Conservation (phyloP, 2,797 vertebrate genomes). For the Poeciliopsis infans region DNA sequence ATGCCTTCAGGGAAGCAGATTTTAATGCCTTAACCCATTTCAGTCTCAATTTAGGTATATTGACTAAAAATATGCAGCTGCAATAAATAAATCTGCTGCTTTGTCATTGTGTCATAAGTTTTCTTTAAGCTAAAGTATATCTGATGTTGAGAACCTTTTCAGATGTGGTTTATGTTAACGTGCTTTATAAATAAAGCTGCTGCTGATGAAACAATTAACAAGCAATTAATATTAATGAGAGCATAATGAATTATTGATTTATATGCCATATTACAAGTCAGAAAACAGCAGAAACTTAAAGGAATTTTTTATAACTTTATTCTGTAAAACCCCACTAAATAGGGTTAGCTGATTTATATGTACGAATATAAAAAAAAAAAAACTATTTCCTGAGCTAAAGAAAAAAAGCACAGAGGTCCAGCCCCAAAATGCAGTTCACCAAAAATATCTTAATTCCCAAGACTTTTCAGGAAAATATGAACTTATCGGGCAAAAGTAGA, state of each 20-base stretch:
- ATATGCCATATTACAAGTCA: not conserved
- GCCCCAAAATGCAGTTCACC: not conserved
- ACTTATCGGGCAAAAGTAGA: not conserved
- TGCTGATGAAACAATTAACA: not conserved
- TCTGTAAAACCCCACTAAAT: not conserved
- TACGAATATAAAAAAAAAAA: constrained; percentile 1
- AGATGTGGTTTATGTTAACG: not conserved
- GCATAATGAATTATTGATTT: not conserved
- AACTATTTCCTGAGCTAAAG: not conserved
- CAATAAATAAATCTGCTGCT: not conserved
- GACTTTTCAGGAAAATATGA: not conserved
- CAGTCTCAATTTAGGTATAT: constrained; percentile 2
- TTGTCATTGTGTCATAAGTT: not conserved
- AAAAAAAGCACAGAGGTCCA: not conserved
- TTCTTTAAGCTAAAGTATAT: not conserved
- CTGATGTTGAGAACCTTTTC: not conserved
- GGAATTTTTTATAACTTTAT: not conserved
- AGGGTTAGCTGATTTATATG: constrained; percentile 26
- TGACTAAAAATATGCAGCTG: constrained; percentile 1
- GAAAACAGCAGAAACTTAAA: not conserved
- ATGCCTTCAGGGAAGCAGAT: not conserved
- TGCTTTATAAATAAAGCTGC: not conserved
- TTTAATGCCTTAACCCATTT: not conserved
- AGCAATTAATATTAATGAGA: not conserved
- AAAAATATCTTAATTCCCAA: not conserved